phyloP scores from a whole-genome alignment of 1,140 invertebrate genomes.

The Macrocentrus cingulum region DNA sequence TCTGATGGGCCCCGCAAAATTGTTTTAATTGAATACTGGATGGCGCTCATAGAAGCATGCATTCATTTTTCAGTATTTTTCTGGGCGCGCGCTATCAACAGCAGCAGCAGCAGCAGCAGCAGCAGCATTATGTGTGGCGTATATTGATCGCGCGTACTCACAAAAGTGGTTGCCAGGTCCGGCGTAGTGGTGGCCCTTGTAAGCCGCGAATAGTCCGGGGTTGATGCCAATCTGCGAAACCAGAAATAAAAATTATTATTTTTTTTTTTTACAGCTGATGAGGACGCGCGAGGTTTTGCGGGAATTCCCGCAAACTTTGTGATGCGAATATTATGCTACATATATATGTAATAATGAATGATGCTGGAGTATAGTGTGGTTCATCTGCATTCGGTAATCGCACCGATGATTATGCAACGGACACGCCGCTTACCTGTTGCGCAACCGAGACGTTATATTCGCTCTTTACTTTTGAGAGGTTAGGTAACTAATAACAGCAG shows the following conservation, averaged over 20 bases:
- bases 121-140: neutral
- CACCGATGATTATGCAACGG: slow-evolving; percentile 50
- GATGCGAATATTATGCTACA: too few species aligned
- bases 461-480: slow-evolving; percentile 54
- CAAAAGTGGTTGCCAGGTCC: slow-evolving; percentile 99
- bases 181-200: slow-evolving; percentile 97
- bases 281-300: too few species aligned
- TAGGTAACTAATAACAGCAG: slow-evolving; percentile 57
- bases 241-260: too few species aligned
- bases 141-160: slow-evolving; percentile 56
- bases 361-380: slow-evolving; percentile 13
- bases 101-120: neutral
- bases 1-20: slow-evolving; percentile 44
- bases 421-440: slow-evolving; percentile 52
- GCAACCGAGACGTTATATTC: slow-evolving; percentile 53
- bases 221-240: slow-evolving; percentile 90
- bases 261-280: neutral
- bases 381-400: slow-evolving; percentile 44
- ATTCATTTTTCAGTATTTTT: slow-evolving; percentile 15
- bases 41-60: slow-evolving; percentile 31
- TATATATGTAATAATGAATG: too few species aligned
- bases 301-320: neutral
- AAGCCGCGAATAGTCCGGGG: slow-evolving; percentile 94
- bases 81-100: neutral
- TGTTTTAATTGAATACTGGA: slow-evolving; percentile 36